Evolutionary conservation across 35 echinoderm and acorn worm species (phyloP), one percentile per base, ranked within the genome.

Genomic region (Amphiura filiformis): DNA sequence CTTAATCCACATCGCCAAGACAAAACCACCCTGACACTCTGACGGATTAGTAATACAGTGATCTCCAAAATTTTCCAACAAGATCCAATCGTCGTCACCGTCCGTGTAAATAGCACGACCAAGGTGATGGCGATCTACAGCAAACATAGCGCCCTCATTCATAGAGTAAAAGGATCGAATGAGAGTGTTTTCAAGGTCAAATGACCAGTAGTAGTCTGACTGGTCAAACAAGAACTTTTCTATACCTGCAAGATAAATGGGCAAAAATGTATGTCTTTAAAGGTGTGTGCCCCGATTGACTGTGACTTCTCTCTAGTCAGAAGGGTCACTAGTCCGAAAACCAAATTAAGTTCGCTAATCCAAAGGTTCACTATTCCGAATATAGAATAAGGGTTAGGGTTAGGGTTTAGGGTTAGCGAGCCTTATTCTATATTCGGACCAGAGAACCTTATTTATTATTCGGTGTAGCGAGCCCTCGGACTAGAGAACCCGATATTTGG

Each of bases 1-100:
- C 80, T 93, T 93, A 2, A 97, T 79, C 95, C 95, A 97, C 39
- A 97, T 65, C 17, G 87, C 88, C 0, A 97, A 30, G 35, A 56
- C 91, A 78, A 97, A 80, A 1, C 95, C 95, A 36, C 90, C 75
- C 31, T 12, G 32, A 82, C 95, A 97, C 28, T 39, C 33, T 1
- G 88, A 83, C 0, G 95, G 95, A 83, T 97, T 85, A 0, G 91
- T 80, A 3, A 91, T 18, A 36, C 95, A 97, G 37, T 82, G 75
- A 39, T 17, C 34, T 7, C 56, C 84, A 79, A 93, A 93, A 15
- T 79, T 28, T 38, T 40, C 84, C 13, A 97, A 84, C 36, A 39
- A 65, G 2, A 84, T 81, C 78, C 75, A 93, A 26, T 88, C 85
- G 0, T 81, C 84, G 13, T 84, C 39, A 26, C 95, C 95, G 57